Conservation (phyloP, 2,113 vertebrate genomes). For the Accipiter virgatus region DNA sequence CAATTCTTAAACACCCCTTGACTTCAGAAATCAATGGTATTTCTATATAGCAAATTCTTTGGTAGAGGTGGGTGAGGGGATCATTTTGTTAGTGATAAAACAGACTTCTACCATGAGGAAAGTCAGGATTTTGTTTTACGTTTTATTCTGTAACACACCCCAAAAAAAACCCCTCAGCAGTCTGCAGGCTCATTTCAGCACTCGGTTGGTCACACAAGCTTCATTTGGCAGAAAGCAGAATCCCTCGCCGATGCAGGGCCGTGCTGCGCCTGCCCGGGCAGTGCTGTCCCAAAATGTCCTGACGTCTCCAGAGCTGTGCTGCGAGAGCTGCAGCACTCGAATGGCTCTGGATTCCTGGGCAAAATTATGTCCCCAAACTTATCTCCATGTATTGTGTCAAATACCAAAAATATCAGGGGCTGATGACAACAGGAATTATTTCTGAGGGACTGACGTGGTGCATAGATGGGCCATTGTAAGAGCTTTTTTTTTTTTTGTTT, state of each 20-base stretch:
- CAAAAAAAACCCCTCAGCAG: background rate
- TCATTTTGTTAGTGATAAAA: fast-evolving
- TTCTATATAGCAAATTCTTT: fast-evolving
- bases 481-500: background rate
- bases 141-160: background rate
- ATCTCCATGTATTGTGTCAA: background rate
- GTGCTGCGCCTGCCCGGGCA: background rate
- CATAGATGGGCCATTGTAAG: background rate
- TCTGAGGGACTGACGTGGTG: background rate
- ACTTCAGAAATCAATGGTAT: background rate
- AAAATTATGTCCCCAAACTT: background rate
- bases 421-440: background rate
- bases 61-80: background rate
- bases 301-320: background rate
- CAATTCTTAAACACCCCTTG: background rate
- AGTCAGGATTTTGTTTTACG: background rate
- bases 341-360: background rate
- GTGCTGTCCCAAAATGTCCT: background rate
- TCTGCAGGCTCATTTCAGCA: background rate
- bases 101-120: background rate
- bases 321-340: background rate
- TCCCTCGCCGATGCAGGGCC: background rate
- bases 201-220: background rate
- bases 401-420: background rate
- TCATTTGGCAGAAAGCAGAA: background rate